Evolutionary conservation across 2,888 invertebrate genomes (phyloP).

Genomic region (Cantharis rufa): DNA sequence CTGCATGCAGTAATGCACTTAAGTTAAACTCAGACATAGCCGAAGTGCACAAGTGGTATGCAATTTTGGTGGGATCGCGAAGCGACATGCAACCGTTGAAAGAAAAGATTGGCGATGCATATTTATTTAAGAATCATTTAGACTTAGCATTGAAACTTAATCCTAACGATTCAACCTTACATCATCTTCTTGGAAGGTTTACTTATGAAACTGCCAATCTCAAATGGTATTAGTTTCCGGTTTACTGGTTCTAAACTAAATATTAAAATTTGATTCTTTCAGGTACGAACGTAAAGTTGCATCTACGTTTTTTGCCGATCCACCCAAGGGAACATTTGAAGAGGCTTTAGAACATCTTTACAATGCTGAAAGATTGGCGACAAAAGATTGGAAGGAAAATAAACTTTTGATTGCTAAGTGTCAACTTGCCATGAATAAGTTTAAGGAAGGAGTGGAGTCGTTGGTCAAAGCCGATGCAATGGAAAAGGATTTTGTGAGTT

Average conservation of each 20-base stretch:
- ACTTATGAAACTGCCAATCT: constrained; percentile 62
- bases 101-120: constrained; percentile 69
- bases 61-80: constrained; percentile 67
- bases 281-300: constrained; percentile 72
- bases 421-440: constrained; percentile 58
- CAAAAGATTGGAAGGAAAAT: constrained; percentile 63
- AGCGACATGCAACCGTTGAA: constrained; percentile 64
- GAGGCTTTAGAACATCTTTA: constrained; percentile 65
- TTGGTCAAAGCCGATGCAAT: constrained; percentile 50
- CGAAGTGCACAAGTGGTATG: constrained; percentile 75
- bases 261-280: constrained; percentile 1
- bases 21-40: constrained; percentile 57
- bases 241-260: background rate
- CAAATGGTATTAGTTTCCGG: constrained; percentile 43
- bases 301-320: constrained; percentile 64
- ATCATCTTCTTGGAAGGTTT: constrained; percentile 73
- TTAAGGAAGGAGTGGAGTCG: constrained; percentile 58
- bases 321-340: constrained; percentile 64
- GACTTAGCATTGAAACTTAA: constrained; percentile 65
- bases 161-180: constrained; percentile 64
- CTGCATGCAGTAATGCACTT: constrained; percentile 62
- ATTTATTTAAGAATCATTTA: constrained; percentile 69
- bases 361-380: constrained; percentile 59
- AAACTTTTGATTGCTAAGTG: constrained; percentile 62
- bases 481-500: constrained; percentile 19